Evolutionary conservation across 2,888 invertebrate genomes (phyloP).

Genomic region (Aromia moschata): DNA sequence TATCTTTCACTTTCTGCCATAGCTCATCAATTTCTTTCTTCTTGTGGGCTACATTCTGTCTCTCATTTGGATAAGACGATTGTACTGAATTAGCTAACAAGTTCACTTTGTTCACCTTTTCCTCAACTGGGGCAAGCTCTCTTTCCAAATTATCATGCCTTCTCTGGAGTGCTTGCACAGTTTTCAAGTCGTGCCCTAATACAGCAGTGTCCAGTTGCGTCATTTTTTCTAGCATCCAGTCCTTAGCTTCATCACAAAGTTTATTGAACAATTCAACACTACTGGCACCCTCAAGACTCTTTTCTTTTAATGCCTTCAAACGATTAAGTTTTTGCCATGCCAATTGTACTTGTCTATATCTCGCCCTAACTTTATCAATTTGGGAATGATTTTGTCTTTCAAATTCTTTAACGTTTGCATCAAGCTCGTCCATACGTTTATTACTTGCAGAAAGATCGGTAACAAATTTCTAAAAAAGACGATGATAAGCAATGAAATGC

Average conservation of each 20-base stretch:
- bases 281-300: constrained; percentile 78
- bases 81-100: constrained; percentile 91
- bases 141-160: constrained; percentile 93
- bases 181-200: constrained; percentile 86
- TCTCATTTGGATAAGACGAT: constrained; percentile 90
- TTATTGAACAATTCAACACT: constrained; percentile 95
- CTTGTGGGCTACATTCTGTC: constrained; percentile 82
- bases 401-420: constrained; percentile 86
- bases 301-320: constrained; percentile 89
- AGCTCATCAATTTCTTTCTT: constrained; percentile 86
- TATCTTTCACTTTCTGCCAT: constrained; percentile 88
- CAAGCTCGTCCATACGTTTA: constrained; percentile 89
- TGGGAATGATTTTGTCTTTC: constrained; percentile 87
- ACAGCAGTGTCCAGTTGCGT: constrained; percentile 83
- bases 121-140: constrained; percentile 92
- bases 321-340: constrained; percentile 89
- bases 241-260: constrained; percentile 94
- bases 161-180: constrained; percentile 90
- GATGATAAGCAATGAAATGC: no score
- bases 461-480: constrained; percentile 81
- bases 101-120: constrained; percentile 84
- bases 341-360: constrained; percentile 85
- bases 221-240: constrained; percentile 98
- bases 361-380: constrained; percentile 77
- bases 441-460: constrained; percentile 95